These are phyloP conservation scores for Cheilosia vulpina DNA, from an alignment of 2,888 invertebrate genomes.

Conservation along the genomic window DNA sequence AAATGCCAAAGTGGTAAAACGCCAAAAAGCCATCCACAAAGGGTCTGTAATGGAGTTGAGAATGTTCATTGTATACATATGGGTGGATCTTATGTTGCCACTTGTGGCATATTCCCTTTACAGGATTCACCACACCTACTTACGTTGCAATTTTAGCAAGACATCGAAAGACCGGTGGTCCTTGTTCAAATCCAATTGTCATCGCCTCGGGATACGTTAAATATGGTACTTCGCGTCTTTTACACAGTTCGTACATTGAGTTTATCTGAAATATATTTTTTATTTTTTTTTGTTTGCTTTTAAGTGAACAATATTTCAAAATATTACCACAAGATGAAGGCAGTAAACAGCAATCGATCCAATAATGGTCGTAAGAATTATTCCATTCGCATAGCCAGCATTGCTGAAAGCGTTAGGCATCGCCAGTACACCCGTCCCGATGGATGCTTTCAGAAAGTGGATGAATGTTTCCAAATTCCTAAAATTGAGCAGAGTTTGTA, in stretches of 20 bases:
- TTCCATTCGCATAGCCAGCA: constrained; percentile 94
- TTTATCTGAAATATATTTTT: constrained; percentile 77
- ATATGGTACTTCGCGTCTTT: constrained; percentile 88
- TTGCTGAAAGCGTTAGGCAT: constrained; percentile 95
- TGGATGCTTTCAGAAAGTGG: constrained; percentile 96
- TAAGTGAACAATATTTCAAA: neutral
- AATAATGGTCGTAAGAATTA: constrained; percentile 91
- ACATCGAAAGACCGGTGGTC: constrained; percentile 87
- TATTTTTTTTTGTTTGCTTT: neutral
- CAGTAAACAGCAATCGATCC: constrained; percentile 97
- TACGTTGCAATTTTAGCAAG: constrained; percentile 86
- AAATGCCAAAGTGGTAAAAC: constrained; percentile 97
- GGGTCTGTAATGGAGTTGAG: constrained; percentile 84
- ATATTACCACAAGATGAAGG: constrained; percentile 92
- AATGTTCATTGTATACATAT: too few species aligned
- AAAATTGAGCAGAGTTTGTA: too few species aligned
- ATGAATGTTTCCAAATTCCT: constrained; percentile 95
- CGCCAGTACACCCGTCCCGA: constrained; percentile 98
- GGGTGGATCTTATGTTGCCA: too few species aligned
- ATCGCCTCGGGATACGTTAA: constrained; percentile 94
- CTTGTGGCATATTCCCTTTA: neutral
- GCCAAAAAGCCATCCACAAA: constrained; percentile 92
- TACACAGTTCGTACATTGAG: constrained; percentile 84
- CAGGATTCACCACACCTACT: constrained; percentile 67
- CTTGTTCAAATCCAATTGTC: constrained; percentile 89